phyloP scores from a whole-genome alignment of 2,888 invertebrate genomes.

The Steinernema hermaphroditum region DNA sequence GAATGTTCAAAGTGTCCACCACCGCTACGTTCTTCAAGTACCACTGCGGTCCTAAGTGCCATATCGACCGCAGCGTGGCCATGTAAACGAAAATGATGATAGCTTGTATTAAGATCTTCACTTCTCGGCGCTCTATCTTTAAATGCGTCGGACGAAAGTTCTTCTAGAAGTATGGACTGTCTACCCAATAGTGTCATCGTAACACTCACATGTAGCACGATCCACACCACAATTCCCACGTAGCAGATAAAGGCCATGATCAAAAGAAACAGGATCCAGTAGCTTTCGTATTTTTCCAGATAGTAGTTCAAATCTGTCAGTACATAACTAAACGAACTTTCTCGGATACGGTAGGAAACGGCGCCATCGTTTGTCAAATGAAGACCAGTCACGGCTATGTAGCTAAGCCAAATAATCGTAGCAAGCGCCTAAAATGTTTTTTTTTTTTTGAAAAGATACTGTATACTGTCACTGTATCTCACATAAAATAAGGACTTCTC shows the following conservation, averaged over 20 bases:
- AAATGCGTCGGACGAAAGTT: neutral
- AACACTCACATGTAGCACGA: neutral
- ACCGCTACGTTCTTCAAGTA: neutral
- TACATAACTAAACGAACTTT: neutral
- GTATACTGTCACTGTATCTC: too few species aligned
- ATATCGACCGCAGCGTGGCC: neutral
- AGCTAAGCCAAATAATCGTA: neutral
- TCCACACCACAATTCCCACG: neutral
- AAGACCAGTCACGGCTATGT: neutral
- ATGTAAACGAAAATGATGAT: slow-evolving; percentile 2
- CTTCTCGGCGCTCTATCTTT: neutral
- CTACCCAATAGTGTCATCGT: too few species aligned
- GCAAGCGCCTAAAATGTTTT: neutral
- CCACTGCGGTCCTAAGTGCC: neutral
- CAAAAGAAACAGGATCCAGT: neutral
- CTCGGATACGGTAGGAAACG: neutral
- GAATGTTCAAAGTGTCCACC: neutral
- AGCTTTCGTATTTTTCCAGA: neutral
- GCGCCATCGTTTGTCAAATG: slow-evolving; percentile 3
- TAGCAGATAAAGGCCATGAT: neutral
- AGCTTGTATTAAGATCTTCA: neutral
- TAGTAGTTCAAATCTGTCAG: neutral
- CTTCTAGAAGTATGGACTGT: neutral
- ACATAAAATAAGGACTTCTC: neutral
- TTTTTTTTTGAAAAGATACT: neutral